A percentile compares a stretch with the other conserved stretches of the same genome.
These are phyloP conservation scores for Drosophila nikananu DNA, from an alignment of 1,140 invertebrate species.

Conservation along the genomic window DNA sequence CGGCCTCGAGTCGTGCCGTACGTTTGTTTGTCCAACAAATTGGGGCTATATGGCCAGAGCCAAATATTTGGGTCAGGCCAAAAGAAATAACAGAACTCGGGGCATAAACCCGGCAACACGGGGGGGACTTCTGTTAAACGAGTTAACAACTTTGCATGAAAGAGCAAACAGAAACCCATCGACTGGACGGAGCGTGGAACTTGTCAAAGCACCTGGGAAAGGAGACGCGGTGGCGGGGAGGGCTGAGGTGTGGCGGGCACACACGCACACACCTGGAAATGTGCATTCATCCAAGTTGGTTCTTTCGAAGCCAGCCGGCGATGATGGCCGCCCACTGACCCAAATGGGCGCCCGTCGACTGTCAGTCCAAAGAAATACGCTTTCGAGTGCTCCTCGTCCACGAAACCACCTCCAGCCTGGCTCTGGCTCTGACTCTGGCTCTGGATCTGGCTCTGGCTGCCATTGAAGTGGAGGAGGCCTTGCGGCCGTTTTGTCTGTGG, in stretches of 20 bases:
- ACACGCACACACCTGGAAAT: slow-evolving; percentile 44
- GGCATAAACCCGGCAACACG: slow-evolving; percentile 50
- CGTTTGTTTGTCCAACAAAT: slow-evolving; percentile 63
- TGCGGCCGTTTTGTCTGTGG: slow-evolving; percentile 53
- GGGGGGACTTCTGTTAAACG: slow-evolving; percentile 63
- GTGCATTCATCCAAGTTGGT: slow-evolving; percentile 67
- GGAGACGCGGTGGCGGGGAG: background rate
- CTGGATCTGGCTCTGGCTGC: slow-evolving; percentile 1
- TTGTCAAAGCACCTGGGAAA: slow-evolving; percentile 48
- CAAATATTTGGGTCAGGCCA: slow-evolving; percentile 71
- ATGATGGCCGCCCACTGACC: slow-evolving; percentile 75
- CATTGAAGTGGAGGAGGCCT: slow-evolving; percentile 20
- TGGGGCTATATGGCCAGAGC: slow-evolving; percentile 56
- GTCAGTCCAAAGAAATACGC: slow-evolving; percentile 65
- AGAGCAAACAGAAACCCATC: slow-evolving; percentile 74
- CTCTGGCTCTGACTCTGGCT: background rate
- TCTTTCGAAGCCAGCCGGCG: slow-evolving; percentile 39
- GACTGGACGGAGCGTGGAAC: slow-evolving; percentile 52
- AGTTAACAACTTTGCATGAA: slow-evolving; percentile 82
- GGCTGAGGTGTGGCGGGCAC: slow-evolving; percentile 30
- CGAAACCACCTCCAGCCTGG: background rate
- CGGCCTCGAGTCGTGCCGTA: slow-evolving; percentile 24
- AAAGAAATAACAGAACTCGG: slow-evolving; percentile 77
- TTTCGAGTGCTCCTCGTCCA: slow-evolving; percentile 36
- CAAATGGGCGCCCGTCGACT: slow-evolving; percentile 62